Base-by-base conservation (phyloP, 2,113 vertebrate species). In the Trogon melanurus region DNA sequence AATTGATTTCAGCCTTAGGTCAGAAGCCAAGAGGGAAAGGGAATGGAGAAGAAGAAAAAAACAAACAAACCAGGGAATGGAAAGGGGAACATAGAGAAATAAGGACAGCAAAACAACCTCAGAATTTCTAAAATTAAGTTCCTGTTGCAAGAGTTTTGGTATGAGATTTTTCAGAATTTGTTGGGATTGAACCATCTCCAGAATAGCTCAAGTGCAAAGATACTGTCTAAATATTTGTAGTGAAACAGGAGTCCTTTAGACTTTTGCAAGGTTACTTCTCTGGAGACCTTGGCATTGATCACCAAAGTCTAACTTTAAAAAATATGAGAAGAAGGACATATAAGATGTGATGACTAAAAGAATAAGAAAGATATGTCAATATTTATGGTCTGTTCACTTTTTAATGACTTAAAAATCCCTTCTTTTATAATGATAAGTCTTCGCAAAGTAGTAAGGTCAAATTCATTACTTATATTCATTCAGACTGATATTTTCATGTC, bases 1-100 rank as follows among this genome's bases (percentile, higher is more conserved):
- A 81, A 88, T 79, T 86, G 91, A 94, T 92, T 88, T 97, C 48
- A 60, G 25, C 66, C 60, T 84, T 70, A 71, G 56, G 69, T 95
- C 25, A 86, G 69, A 81, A 92, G 76, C 88, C 83, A 95, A 84
- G 60, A 83, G 47, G 62, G 27, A 69, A 86, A 64, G 3, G 23
- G 25, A 88, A 57, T 29, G 50, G 9, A 72, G 25, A 79, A 66
- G 29, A 69, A 3, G 7, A 2, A 53, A 34, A 34, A 62, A 5
- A 13, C 41, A n/a, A 29, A 30, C 27, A 30, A 41, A 41, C 41
- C 1, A 66, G 4, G 12, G 54, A 72, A 56, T 9, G 3, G 18
- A 32, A 86, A 93, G 41, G 79, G 12, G 2, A 5, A 76, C 8
- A 32, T 3, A 56, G 25, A 17, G 32, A 83, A 67, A 61, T 54